These are phyloP conservation scores for Lamellibrachia luymesi DNA, from an alignment of 1,140 invertebrate species.

Conservation along the genomic window DNA sequence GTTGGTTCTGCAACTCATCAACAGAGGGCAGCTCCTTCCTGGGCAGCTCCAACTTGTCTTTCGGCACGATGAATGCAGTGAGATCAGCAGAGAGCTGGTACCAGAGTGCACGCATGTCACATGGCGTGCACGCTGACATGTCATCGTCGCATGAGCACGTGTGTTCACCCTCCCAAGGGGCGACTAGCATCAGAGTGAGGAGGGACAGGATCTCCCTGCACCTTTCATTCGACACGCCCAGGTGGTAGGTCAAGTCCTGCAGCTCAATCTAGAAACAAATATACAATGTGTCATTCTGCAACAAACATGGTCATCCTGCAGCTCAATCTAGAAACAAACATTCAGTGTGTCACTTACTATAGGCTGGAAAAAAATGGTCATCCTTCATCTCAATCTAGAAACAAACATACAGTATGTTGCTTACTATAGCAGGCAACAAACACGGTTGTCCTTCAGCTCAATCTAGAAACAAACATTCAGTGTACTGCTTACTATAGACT, in stretches of 20 bases:
- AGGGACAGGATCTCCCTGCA: conserved; percentile 75
- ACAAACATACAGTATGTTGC: too few relatives aligned
- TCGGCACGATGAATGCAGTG: conserved; percentile 70
- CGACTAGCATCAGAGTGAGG: conserved; percentile 78
- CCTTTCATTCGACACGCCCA: conserved; percentile 73
- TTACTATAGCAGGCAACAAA: too few relatives aligned
- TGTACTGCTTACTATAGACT: too few relatives aligned
- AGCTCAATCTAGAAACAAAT: conserved; percentile 74
- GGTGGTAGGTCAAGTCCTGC: conserved; percentile 83
- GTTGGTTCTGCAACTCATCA: conserved; percentile 35
- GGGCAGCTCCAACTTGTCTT: conserved; percentile 50
- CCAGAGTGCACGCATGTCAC: conserved; percentile 89
- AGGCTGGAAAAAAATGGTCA: too few relatives aligned
- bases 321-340: too few relatives aligned
- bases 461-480: too few relatives aligned
- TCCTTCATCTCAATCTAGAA: too few relatives aligned
- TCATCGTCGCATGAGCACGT: conserved; percentile 63
- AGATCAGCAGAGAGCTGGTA: conserved; percentile 84
- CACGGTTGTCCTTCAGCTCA: too few relatives aligned
- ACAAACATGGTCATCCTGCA: too few relatives aligned
- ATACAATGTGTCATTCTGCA: not conserved
- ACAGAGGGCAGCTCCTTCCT: conserved; percentile 51
- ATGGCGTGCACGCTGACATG: conserved; percentile 78
- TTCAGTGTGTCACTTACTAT: too few relatives aligned
- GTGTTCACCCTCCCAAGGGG: conserved; percentile 73